phyloP scores from a whole-genome alignment of 2,797 vertebrate genomes.

The Oophaga sylvatica region DNA sequence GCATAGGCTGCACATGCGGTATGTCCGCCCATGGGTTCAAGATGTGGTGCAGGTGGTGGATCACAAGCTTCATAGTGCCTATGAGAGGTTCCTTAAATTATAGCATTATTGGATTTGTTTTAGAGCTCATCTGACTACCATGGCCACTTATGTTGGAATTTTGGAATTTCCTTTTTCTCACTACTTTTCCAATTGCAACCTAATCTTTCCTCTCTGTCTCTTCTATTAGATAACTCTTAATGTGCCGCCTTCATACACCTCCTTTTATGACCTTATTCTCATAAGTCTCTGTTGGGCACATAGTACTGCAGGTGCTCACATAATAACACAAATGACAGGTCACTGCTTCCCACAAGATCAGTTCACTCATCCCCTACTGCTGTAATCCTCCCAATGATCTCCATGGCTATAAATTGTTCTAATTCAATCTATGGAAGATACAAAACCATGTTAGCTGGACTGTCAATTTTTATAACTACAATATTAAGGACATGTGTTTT shows the following conservation, averaged over 20 bases:
- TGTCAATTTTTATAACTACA: background rate
- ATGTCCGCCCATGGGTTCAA: too few species aligned
- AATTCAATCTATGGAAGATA: background rate
- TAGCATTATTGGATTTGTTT: too few species aligned
- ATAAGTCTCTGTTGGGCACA: background rate
- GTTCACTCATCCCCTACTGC: background rate
- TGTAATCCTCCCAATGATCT: background rate
- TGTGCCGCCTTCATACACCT: background rate
- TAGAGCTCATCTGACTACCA: too few species aligned
- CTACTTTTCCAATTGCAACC: too few species aligned
- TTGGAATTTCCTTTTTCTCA: too few species aligned
- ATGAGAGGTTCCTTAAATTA: too few species aligned
- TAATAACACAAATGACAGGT: background rate
- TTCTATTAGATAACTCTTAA: background rate
- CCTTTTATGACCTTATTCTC: background rate
- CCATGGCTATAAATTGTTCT: background rate
- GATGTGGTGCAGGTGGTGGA: too few species aligned
- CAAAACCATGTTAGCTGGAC: background rate
- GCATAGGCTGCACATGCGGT: too few species aligned
- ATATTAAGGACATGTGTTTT: background rate
- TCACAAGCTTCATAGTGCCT: too few species aligned
- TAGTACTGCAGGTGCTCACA: background rate
- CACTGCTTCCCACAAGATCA: constrained; percentile 2
- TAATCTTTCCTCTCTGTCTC: background rate
- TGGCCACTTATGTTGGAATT: too few species aligned